phyloP scores from a whole-genome alignment of 1,140 invertebrate species.

The Bemisia tabaci region DNA sequence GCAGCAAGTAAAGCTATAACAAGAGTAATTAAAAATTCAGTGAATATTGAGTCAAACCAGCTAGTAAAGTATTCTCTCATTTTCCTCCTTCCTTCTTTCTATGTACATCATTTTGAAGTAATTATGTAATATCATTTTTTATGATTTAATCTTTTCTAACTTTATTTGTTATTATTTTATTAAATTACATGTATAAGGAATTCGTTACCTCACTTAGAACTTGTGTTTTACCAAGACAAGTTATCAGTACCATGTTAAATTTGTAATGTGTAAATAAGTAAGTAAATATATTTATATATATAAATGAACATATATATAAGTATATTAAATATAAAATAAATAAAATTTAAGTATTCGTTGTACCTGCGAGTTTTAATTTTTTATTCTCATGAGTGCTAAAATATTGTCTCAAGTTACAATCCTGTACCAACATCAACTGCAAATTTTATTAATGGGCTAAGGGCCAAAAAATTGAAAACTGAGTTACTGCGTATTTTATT shows the following conservation, averaged over 20 bases:
- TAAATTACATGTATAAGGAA: neutral
- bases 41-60: too few relatives aligned
- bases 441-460: too few relatives aligned
- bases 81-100: neutral
- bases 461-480: too few relatives aligned
- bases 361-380: too few relatives aligned
- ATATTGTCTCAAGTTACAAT: too few relatives aligned
- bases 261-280: neutral
- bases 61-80: too few relatives aligned
- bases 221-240: neutral
- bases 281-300: neutral
- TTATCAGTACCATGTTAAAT: neutral
- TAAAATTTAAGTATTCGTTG: neutral
- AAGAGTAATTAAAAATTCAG: too few relatives aligned
- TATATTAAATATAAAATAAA: neutral
- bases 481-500: too few relatives aligned
- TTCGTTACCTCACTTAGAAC: neutral
- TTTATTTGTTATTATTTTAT: neutral
- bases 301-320: neutral
- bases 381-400: too few relatives aligned
- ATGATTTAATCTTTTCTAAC: neutral
- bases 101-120: neutral
- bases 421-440: too few relatives aligned
- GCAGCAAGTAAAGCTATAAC: too few relatives aligned
- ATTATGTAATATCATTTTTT: neutral